Evolutionary conservation across 1,140 invertebrate species (phyloP).

Genomic region (Augochlora pura): DNA sequence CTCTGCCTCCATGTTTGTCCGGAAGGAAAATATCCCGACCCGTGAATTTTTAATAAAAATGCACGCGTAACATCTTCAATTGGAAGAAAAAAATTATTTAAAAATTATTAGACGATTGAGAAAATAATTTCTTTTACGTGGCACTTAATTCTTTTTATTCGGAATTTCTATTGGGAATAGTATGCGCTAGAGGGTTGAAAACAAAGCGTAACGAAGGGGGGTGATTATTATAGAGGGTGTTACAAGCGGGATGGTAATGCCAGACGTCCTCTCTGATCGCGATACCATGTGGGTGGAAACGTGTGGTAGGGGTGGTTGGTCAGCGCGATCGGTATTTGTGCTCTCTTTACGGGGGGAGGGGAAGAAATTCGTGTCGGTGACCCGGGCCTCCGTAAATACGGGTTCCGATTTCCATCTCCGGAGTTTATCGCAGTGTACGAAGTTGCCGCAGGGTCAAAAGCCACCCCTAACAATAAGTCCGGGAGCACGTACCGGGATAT

Average conservation of each 20-base stretch:
- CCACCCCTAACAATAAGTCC: conserved; percentile 44
- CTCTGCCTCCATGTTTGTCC: neutral
- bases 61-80: too few relatives aligned
- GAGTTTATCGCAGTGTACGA: conserved; percentile 27
- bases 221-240: too few relatives aligned
- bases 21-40: neutral
- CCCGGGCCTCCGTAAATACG: conserved; percentile 29
- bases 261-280: too few relatives aligned
- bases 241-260: neutral
- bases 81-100: too few relatives aligned
- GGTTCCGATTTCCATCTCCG: conserved; percentile 45
- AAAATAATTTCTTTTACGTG: too few relatives aligned
- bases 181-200: too few relatives aligned
- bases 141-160: too few relatives aligned
- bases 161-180: too few relatives aligned
- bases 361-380: conserved; percentile 17
- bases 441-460: conserved; percentile 36
- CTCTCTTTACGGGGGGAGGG: conserved; percentile 15
- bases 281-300: neutral
- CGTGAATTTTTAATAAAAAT: too few relatives aligned
- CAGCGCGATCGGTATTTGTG: neutral
- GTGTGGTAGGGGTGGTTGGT: neutral
- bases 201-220: too few relatives aligned
- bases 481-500: neutral
- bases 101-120: too few relatives aligned